These are phyloP conservation scores for Chelonus formosanus DNA, from an alignment of 2,888 invertebrate genomes.

Conservation along the genomic window DNA sequence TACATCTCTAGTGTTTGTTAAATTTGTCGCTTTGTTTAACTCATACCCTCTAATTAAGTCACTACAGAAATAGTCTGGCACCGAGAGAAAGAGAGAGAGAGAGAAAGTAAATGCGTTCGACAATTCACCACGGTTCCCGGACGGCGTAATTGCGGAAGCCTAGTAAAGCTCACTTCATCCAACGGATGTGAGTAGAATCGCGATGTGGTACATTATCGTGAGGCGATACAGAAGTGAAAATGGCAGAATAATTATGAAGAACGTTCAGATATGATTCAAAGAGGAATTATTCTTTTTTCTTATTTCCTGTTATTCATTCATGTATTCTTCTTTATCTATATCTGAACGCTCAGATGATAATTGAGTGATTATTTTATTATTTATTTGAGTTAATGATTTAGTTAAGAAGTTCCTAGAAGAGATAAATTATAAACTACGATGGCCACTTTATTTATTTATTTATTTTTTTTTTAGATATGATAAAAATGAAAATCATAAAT, in stretches of 20 bases:
- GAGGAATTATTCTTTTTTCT: not conserved
- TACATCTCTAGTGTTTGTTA: not conserved
- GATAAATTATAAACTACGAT: constrained; percentile 19
- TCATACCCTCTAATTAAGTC: constrained; percentile 13
- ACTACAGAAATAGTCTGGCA: constrained; percentile 16
- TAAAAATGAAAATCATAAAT: no score
- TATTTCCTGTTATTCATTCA: not conserved
- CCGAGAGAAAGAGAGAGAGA: no score
- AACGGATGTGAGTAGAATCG: constrained; percentile 1
- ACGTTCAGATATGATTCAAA: not conserved
- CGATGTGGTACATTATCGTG: constrained; percentile 25
- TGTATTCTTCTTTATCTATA: not conserved
- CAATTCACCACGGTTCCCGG: constrained; percentile 1
- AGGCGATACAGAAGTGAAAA: constrained; percentile 34
- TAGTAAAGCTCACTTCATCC: constrained; percentile 16
- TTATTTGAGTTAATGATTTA: constrained; percentile 8
- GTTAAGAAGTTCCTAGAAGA: constrained; percentile 21
- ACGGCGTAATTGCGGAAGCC: constrained; percentile 6
- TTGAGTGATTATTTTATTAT: constrained; percentile 7
- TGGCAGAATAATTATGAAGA: constrained; percentile 36
- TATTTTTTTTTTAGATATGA: not conserved
- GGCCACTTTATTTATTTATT: constrained; percentile 12
- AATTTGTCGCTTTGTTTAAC: not conserved
- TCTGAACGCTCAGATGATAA: not conserved
- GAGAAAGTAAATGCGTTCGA: not conserved